A percentile compares a stretch with the other conserved stretches of the same genome.
Conservation (phyloP, 2,113 vertebrate genomes). For the Aleadryas rufinucha region DNA sequence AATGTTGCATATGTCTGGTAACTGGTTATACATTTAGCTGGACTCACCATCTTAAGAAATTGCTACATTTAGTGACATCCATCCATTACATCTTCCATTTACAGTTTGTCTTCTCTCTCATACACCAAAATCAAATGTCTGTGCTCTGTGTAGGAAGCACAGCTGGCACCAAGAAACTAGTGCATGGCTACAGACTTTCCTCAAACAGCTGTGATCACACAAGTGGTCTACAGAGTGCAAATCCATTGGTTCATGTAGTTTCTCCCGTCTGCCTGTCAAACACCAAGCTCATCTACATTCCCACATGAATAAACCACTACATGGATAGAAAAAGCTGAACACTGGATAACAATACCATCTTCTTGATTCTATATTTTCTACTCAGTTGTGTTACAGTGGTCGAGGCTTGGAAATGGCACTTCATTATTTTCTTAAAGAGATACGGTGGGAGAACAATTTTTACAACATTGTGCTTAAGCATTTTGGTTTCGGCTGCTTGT, state of each 20-base stretch:
- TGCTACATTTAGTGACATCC: background rate
- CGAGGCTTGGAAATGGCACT: background rate
- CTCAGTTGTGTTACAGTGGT: background rate
- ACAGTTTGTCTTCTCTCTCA: background rate
- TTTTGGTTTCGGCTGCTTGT: background rate
- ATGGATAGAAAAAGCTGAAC: background rate
- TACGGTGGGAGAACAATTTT: background rate
- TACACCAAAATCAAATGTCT: background rate
- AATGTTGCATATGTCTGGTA: background rate
- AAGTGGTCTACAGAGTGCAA: background rate
- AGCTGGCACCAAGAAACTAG: background rate
- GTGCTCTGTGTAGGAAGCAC: background rate
- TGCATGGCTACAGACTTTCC: background rate
- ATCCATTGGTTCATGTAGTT: background rate
- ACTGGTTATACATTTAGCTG: background rate
- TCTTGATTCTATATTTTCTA: background rate
- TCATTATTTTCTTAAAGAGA: background rate
- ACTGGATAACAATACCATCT: background rate
- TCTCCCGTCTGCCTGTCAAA: background rate
- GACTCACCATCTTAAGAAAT: background rate
- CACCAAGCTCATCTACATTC: background rate
- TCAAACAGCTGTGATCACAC: background rate
- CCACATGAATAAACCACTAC: background rate
- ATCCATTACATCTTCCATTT: background rate
- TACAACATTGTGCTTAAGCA: background rate